A percentile compares a stretch with the other conserved stretches of the same genome.
These are phyloP conservation scores for Aurelia sp. DNA, from an alignment of 30 jellyfish, hydroid and myxozoan genomes.

Conservation along the genomic window DNA sequence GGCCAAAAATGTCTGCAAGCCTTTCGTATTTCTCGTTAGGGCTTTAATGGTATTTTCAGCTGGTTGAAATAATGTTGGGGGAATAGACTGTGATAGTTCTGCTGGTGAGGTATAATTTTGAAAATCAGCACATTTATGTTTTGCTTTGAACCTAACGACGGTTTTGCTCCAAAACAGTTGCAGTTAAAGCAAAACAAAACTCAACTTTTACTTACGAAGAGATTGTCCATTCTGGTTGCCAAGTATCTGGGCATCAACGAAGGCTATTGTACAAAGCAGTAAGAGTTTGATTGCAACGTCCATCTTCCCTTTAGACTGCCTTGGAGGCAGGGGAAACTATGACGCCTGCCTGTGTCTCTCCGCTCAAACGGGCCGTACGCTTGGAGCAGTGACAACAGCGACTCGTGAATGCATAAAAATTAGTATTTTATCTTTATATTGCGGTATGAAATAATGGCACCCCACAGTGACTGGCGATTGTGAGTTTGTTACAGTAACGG, in stretches of 20 bases:
- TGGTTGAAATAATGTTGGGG: no score
- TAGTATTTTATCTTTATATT: conserved; percentile 51
- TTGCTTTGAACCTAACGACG: no score
- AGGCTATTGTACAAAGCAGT: no score
- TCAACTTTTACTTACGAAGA: no score
- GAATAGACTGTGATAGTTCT: no score
- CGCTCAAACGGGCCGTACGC: conserved; percentile 75
- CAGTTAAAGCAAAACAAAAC: no score
- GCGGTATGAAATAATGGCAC: conserved; percentile 61
- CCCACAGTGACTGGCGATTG: conserved; percentile 52
- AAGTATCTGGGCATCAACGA: neutral
- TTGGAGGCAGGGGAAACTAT: conserved; percentile 66
- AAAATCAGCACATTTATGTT: no score
- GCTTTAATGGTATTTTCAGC: no score
- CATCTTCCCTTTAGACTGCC: conserved; percentile 79
- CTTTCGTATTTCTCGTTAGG: neutral
- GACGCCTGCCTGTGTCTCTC: conserved; percentile 79
- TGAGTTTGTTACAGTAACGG: conserved; percentile 55
- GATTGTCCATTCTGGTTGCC: neutral
- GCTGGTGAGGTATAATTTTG: no score
- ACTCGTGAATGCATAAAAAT: conserved; percentile 22
- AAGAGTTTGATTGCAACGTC: conserved; percentile 50
- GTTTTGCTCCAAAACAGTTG: no score
- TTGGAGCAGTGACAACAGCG: conserved; percentile 68
- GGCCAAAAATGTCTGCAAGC: conserved; percentile 17